Evolutionary conservation across 2,113 vertebrate species (phyloP).

Genomic region (Theristicus caerulescens): DNA sequence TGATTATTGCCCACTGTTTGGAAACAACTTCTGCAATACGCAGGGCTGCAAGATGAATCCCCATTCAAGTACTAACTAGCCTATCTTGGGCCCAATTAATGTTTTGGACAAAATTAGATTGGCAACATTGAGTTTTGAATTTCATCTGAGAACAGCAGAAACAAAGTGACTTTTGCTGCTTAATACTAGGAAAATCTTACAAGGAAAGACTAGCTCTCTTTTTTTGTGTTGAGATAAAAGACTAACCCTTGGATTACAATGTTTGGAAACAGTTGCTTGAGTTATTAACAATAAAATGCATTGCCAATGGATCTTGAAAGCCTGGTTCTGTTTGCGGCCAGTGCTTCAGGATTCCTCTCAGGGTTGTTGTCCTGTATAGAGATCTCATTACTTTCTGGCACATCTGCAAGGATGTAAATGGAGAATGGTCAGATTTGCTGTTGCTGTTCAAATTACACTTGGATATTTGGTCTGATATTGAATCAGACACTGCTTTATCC

Average conservation of each 20-base stretch:
- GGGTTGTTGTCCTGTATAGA: neutral
- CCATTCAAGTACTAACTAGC: neutral
- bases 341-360: neutral
- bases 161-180: neutral
- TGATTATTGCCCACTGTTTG: neutral
- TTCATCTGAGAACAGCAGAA: neutral
- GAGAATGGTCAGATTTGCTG: neutral
- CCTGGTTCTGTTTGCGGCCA: neutral
- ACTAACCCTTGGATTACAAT: neutral
- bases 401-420: neutral
- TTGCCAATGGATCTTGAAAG: neutral
- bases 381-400: neutral
- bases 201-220: neutral
- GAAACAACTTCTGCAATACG: constrained; percentile 1
- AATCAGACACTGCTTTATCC: neutral
- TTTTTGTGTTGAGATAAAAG: neutral
- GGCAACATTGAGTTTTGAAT: neutral
- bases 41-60: neutral
- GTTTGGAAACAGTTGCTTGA: neutral
- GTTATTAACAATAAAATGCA: neutral
- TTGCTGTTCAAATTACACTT: neutral
- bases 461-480: neutral
- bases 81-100: neutral
- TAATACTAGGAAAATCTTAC: neutral
- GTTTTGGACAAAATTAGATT: neutral